Conservation (phyloP, 2,113 vertebrate genomes). For the Actinemys pallida region DNA sequence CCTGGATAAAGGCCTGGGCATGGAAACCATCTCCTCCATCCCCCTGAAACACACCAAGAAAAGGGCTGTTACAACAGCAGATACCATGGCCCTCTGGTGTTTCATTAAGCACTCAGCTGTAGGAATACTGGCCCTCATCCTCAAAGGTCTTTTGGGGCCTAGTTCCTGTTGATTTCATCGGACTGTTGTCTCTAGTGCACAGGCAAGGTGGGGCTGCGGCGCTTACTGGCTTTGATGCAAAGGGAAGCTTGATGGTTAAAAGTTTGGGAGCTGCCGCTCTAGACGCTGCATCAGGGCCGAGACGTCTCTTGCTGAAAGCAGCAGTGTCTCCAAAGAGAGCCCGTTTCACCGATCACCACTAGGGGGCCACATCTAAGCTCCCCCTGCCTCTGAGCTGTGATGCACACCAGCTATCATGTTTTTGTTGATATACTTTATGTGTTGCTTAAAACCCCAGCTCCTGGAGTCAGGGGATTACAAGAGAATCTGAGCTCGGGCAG, state of each 20-base stretch:
- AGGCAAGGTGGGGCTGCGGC: not conserved
- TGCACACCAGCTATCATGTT: too few species aligned
- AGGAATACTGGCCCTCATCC: not conserved
- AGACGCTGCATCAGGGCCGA: not conserved
- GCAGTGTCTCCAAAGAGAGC: not conserved
- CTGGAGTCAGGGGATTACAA: not conserved
- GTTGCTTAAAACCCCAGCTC: not conserved
- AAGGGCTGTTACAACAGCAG: not conserved
- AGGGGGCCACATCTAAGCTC: too few species aligned
- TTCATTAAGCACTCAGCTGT: not conserved
- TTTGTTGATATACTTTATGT: not conserved
- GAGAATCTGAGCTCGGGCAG: too few species aligned
- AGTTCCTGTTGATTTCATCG: not conserved
- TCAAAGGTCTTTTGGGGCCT: not conserved
- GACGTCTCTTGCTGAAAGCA: not conserved
- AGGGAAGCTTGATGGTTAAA: not conserved
- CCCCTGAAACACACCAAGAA: not conserved
- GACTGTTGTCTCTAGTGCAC: not conserved
- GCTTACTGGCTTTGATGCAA: too few species aligned
- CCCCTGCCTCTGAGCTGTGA: not conserved
- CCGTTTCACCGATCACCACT: not conserved
- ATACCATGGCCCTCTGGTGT: not conserved
- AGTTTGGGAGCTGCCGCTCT: not conserved
- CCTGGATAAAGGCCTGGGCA: not conserved
- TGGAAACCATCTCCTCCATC: not conserved